Conservation (phyloP, 2,113 vertebrate species). For the Plecotus auritus region DNA sequence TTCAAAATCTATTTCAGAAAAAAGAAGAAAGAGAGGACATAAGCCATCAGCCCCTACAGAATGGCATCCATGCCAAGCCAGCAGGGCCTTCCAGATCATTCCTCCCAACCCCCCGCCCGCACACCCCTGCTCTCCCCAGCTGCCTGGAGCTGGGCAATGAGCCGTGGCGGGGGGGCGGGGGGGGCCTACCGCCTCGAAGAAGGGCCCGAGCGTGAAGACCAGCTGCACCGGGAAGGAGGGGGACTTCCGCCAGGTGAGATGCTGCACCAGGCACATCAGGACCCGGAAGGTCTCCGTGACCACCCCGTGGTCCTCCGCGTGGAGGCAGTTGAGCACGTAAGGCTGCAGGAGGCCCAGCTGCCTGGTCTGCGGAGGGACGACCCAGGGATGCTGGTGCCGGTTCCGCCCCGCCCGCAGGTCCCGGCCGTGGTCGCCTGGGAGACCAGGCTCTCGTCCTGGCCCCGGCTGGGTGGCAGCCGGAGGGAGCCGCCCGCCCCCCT, state of each 20-base stretch:
- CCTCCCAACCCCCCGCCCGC: not conserved
- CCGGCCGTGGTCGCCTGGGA: no score
- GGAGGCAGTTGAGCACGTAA: slow-evolving; percentile 39
- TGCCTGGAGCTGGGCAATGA: fast-evolving
- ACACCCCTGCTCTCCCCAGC: not conserved
- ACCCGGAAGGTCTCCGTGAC: not conserved
- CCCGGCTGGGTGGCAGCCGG: not conserved
- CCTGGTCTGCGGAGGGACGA: not conserved
- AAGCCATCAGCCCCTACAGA: not conserved
- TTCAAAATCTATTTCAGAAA: no score
- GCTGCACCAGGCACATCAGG: not conserved
- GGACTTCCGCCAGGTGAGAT: not conserved
- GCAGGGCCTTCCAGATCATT: no score
- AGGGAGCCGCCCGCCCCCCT: not conserved
- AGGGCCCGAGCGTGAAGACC: not conserved
- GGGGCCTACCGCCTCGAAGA: slow-evolving; percentile 57
- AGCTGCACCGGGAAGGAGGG: slow-evolving; percentile 45
- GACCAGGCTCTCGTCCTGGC: not conserved
- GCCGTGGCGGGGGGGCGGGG: fast-evolving
- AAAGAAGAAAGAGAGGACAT: no score
- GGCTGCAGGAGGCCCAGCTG: slow-evolving; percentile 48
- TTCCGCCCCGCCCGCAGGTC: no score
- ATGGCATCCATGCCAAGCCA: fast-evolving
- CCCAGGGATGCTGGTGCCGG: fast-evolving
- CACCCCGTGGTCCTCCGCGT: fast-evolving